Conservation (phyloP, 2,113 vertebrate genomes). For the Procavia capensis region DNA sequence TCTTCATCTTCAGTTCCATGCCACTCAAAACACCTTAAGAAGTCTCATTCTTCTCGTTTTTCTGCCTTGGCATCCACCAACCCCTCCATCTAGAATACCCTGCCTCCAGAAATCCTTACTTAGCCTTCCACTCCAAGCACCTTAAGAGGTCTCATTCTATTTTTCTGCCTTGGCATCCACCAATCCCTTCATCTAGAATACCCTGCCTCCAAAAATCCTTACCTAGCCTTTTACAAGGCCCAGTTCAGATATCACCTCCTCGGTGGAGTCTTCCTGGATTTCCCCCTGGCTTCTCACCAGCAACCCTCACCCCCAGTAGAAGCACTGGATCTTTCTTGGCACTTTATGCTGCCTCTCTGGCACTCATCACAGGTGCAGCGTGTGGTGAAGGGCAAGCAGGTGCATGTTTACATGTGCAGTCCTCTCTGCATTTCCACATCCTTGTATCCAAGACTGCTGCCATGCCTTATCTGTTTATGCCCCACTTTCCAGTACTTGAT, state of each 20-base stretch:
- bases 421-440: too few species aligned
- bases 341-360: background rate
- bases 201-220: background rate
- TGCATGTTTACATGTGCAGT: background rate
- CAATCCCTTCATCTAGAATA: background rate
- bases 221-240: background rate
- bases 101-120: slow-evolving; percentile 1
- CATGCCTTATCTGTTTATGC: background rate
- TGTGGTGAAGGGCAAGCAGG: background rate
- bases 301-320: background rate
- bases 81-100: background rate
- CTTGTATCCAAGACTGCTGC: background rate
- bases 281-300: background rate
- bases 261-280: background rate
- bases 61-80: background rate
- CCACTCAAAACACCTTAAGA: background rate
- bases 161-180: background rate
- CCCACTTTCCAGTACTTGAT: background rate
- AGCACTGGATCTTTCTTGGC: background rate
- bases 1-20: background rate
- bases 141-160: background rate
- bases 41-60: background rate
- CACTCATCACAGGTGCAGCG: background rate
- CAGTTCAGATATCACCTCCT: background rate
- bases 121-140: background rate